These are phyloP conservation scores for Sarotherodon lohbergeri DNA, from an alignment of 2,113 vertebrate species.

Conservation along the genomic window DNA sequence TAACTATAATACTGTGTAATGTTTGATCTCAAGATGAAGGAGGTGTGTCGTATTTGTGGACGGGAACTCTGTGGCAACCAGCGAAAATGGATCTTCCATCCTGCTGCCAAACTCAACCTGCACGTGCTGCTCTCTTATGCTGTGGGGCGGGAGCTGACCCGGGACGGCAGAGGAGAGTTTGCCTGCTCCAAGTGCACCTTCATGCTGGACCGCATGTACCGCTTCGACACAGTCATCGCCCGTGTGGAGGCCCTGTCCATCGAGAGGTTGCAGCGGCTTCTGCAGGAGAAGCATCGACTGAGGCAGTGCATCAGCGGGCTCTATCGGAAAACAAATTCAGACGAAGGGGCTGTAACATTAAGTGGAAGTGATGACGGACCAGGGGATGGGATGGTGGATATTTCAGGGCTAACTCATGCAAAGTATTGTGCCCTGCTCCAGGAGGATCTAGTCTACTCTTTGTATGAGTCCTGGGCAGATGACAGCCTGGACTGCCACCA, in stretches of 20 bases:
- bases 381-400: constrained; percentile 75
- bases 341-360: constrained; percentile 20
- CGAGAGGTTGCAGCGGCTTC: constrained; percentile 86
- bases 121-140: constrained; percentile 92
- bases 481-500: constrained; percentile 73
- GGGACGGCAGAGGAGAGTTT: constrained; percentile 90
- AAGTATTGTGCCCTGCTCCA: constrained; percentile 85
- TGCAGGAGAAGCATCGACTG: constrained; percentile 89
- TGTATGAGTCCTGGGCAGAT: constrained; percentile 90
- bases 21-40: constrained; percentile 82
- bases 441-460: constrained; percentile 87
- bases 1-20: constrained; percentile 28
- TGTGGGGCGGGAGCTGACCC: constrained; percentile 80
- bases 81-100: constrained; percentile 97
- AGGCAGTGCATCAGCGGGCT: constrained; percentile 85
- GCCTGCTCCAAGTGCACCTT: constrained; percentile 95
- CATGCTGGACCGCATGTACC: constrained; percentile 94
- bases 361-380: background rate
- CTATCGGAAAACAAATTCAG: constrained; percentile 81
- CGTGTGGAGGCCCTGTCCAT: constrained; percentile 94
- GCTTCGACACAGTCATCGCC: constrained; percentile 92
- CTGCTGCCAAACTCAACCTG: constrained; percentile 84
- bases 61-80: constrained; percentile 93
- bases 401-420: constrained; percentile 77
- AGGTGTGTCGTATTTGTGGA: constrained; percentile 89